Percentiles rank a stretch among this genome's conserved stretches.
Evolutionary conservation across 2,113 vertebrate genomes (phyloP).

Genomic region (Clarias gariepinus): DNA sequence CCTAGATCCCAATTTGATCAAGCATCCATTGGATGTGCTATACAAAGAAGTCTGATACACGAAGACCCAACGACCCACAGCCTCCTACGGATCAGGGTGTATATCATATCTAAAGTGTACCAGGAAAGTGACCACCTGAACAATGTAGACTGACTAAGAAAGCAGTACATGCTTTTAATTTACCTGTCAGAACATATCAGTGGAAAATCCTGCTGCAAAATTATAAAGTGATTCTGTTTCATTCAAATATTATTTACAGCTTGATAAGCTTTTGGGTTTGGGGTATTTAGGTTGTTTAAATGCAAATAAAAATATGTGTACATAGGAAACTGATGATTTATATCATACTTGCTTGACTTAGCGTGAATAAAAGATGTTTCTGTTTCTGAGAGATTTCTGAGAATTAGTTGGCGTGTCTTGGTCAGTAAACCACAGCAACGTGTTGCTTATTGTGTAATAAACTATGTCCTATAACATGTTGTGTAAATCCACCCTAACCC

Average conservation of each 20-base stretch:
- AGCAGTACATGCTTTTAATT: background rate
- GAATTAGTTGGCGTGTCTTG: background rate
- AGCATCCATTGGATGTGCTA: too few relatives aligned
- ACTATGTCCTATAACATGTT: background rate
- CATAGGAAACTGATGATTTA: too few relatives aligned
- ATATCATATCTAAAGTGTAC: background rate
- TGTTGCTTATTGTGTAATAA: slow-evolving; percentile 17
- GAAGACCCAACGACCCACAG: too few relatives aligned
- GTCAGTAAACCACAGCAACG: background rate
- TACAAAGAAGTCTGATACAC: too few relatives aligned
- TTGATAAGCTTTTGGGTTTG: background rate
- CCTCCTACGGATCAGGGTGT: too few relatives aligned
- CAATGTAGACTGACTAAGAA: background rate
- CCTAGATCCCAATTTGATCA: too few relatives aligned
- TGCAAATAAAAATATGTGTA: background rate
- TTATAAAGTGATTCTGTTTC: background rate
- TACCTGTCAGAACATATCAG: background rate
- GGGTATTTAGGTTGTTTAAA: background rate
- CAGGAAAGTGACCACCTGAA: background rate
- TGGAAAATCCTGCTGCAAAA: background rate
- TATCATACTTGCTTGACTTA: background rate
- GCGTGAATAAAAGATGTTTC: background rate
- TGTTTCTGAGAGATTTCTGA: background rate
- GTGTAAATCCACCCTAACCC: background rate
- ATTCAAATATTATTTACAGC: background rate